Base-by-base conservation (phyloP, 1,140 invertebrate species). In the Drosophila mauritiana region DNA sequence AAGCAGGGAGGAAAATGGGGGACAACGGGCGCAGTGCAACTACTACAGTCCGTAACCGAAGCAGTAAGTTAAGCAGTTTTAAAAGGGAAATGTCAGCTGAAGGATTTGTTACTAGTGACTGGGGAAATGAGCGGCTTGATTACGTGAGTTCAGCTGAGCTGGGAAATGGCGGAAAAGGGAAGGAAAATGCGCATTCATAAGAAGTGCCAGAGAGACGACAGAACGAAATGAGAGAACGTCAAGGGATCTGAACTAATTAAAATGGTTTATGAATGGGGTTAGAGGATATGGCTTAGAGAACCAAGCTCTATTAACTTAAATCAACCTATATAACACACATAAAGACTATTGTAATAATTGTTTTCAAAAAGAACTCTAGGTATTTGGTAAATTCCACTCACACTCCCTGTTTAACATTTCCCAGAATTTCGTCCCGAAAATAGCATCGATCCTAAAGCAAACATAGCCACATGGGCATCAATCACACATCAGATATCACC, bases 21-120 rank as follows among this genome's bases (percentile, higher is more conserved):
- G 5, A 22, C 20, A 22, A 22, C 5, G 7, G 13, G 15, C 25
- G 34, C 49, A 69, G 36, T 48, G 67, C 49, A 58, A 39, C 64
- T 22, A 31, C 45, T 22, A 31, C 45, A 51, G 15, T 34, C 45
- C 45, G 54, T 73, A 72, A 40, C 67, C 64, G 51, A 70, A 56
- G 64, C 67, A 70, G 68, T 72, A 70, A 72, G 68, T 70, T 72
- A 72, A 72, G 68, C 68, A 70, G 68, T 72, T 72, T 70, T 70
- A 70, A 72, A 72, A 57, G 65, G 68, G 52, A 70, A 72, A 70
- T 57, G 69, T 51, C 68, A 61, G 69, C 68, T 73, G 68, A 73
- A 73, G 69, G 68, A 73, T 73, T 73, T 73, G 68, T 73, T 73
- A 52, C 68, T 73, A 67, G 69, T 53, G 55, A 73, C 68, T 73